Conservation (phyloP, 1,140 invertebrate genomes). For the Batillaria attramentaria region DNA sequence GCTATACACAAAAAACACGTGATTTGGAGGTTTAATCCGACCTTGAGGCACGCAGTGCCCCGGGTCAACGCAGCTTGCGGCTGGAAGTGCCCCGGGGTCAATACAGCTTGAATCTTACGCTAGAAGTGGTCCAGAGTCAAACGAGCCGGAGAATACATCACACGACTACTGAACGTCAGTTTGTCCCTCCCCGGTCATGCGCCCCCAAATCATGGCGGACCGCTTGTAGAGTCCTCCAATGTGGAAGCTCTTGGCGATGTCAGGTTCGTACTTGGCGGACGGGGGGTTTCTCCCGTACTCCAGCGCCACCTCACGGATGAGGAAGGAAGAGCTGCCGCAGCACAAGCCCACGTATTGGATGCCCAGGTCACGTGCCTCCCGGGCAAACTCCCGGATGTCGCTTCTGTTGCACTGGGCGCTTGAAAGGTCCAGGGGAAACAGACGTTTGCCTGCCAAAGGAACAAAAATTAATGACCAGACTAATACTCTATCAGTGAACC, state of each 20-base stretch:
- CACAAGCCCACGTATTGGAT: slow-evolving; percentile 67
- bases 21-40: no score
- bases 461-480: neutral
- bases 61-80: no score
- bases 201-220: no score
- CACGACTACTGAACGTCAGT: no score
- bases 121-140: no score
- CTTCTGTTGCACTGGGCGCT: slow-evolving; percentile 44
- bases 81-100: no score
- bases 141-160: no score
- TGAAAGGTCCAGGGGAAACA: slow-evolving; percentile 50
- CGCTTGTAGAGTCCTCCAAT: no score
- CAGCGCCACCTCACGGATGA: slow-evolving; percentile 57
- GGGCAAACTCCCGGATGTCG: slow-evolving; percentile 56
- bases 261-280: slow-evolving; percentile 50
- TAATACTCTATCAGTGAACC: neutral
- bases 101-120: no score
- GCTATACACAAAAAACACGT: no score
- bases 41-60: no score
- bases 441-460: slow-evolving; percentile 41
- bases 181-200: no score
- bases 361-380: slow-evolving; percentile 58
- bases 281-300: slow-evolving; percentile 53
- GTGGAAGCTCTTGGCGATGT: slow-evolving; percentile 46
- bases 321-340: slow-evolving; percentile 61